Evolutionary conservation across 2,888 invertebrate genomes (phyloP).

Genomic region (Lamproptera curius): DNA sequence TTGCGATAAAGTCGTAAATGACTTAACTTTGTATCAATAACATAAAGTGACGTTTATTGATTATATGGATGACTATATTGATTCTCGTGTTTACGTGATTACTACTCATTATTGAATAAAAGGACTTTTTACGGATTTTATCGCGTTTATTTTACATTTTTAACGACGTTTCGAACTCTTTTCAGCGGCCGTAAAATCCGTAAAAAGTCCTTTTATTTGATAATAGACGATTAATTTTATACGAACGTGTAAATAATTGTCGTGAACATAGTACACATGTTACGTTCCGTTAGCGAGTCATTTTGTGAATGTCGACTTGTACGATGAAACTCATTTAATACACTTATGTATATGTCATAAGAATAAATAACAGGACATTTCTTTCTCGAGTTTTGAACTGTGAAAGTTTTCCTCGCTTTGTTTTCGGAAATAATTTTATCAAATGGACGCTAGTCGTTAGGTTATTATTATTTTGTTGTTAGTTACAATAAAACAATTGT

Average conservation of each 20-base stretch:
- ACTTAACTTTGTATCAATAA: neutral
- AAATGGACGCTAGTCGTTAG: conserved; percentile 9
- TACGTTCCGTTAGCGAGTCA: neutral
- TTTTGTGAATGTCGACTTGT: neutral
- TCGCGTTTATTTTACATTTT: too few relatives aligned
- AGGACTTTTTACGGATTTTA: too few relatives aligned
- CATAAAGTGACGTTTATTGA: neutral
- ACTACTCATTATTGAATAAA: too few relatives aligned
- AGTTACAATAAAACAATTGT: too few relatives aligned
- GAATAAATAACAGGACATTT: neutral
- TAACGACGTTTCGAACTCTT: too few relatives aligned
- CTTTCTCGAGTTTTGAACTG: neutral
- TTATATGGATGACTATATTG: neutral
- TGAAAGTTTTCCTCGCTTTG: neutral
- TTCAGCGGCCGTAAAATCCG: too few relatives aligned
- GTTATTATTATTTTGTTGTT: conserved; percentile 1
- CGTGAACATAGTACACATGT: neutral
- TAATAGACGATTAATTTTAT: neutral
- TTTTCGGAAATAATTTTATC: neutral
- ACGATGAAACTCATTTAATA: neutral
- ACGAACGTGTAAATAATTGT: neutral
- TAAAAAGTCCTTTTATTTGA: too few relatives aligned
- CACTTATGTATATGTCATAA: neutral
- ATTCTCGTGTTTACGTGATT: too few relatives aligned
- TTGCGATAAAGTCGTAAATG: neutral